Percentiles rank a stretch among this genome's conserved stretches.
phyloP scores from a whole-genome alignment of 1,140 invertebrate species.

The Penaeus indicus region DNA sequence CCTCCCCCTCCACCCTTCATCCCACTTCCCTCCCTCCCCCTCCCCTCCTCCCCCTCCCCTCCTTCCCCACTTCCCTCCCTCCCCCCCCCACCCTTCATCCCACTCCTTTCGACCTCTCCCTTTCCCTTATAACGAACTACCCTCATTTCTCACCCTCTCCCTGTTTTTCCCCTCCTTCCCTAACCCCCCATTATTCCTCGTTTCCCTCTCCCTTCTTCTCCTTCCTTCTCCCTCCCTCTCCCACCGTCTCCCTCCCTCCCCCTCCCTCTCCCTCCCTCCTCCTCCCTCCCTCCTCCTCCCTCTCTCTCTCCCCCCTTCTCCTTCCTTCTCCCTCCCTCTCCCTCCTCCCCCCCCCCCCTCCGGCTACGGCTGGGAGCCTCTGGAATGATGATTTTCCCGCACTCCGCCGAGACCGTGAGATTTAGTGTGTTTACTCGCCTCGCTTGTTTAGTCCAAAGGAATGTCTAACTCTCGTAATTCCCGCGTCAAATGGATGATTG shows the following conservation, averaged over 20 bases:
- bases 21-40: not conserved
- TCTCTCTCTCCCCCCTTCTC: not conserved
- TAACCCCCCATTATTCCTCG: constrained; percentile 3
- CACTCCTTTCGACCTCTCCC: not conserved
- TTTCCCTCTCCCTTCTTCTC: not conserved
- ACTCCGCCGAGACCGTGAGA: too few relatives aligned
- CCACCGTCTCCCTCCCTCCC: not conserved
- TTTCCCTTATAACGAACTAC: not conserved
- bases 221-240: not conserved
- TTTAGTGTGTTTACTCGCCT: too few relatives aligned
- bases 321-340: not conserved
- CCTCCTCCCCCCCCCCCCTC: too few relatives aligned
- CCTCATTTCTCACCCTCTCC: not conserved
- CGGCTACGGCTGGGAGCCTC: too few relatives aligned
- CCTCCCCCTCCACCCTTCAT: not conserved
- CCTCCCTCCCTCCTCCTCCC: not conserved
- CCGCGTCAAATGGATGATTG: too few relatives aligned
- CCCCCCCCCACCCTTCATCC: not conserved
- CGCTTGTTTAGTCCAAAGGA: too few relatives aligned
- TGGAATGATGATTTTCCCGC: too few relatives aligned
- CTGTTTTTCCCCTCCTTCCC: not conserved
- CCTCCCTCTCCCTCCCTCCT: not conserved
- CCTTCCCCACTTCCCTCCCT: not conserved
- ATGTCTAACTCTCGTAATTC: too few relatives aligned
- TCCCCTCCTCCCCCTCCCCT: not conserved